Conservation (phyloP, 1,140 invertebrate species). For the Bactericera cockerelli region DNA sequence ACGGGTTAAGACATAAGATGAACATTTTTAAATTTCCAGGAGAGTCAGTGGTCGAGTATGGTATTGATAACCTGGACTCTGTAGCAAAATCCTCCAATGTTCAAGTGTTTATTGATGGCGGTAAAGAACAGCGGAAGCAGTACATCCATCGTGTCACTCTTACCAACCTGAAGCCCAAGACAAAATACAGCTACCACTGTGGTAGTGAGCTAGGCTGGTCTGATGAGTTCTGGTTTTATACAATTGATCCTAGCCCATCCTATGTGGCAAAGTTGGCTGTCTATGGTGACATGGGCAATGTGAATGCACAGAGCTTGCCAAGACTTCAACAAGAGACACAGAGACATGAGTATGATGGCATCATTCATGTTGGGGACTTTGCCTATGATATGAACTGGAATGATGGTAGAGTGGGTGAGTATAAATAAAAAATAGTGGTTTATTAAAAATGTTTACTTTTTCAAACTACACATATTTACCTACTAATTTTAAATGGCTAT, state of each 20-base stretch:
- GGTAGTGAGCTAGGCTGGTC: constrained; percentile 70
- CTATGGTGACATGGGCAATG: constrained; percentile 83
- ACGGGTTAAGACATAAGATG: too few species aligned
- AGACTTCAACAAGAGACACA: constrained; percentile 67
- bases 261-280: constrained; percentile 45
- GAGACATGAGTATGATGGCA: constrained; percentile 63
- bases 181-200: constrained; percentile 59
- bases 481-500: too few species aligned
- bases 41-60: constrained; percentile 60
- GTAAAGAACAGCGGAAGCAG: constrained; percentile 44
- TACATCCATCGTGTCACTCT: constrained; percentile 66
- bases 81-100: constrained; percentile 37
- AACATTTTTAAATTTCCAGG: too few species aligned
- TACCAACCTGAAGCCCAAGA: constrained; percentile 37
- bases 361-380: constrained; percentile 89
- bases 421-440: too few species aligned
- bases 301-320: constrained; percentile 68
- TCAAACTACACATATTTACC: too few species aligned
- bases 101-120: constrained; percentile 64
- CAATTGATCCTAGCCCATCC: constrained; percentile 53
- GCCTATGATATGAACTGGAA: constrained; percentile 81
- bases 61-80: constrained; percentile 36
- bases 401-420: constrained; percentile 1
- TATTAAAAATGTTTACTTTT: too few species aligned
- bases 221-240: constrained; percentile 54